phyloP scores from a whole-genome alignment of 2,797 vertebrate species.

The Cetoscarus ocellatus region DNA sequence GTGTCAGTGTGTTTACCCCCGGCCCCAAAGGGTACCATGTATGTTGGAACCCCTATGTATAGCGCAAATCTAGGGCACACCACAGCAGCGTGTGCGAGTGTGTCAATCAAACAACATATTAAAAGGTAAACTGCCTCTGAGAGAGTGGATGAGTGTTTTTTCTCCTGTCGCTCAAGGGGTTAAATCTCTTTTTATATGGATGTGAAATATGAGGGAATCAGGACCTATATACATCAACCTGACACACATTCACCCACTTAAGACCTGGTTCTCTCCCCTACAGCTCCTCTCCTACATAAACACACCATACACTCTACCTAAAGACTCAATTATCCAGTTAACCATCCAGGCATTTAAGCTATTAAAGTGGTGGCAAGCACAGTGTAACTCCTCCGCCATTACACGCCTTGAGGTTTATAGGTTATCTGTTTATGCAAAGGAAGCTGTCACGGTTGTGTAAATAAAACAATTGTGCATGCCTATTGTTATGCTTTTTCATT shows the following conservation, averaged over 20 bases:
- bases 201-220: slow-evolving; percentile 55
- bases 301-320: slow-evolving; percentile 29
- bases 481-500: neutral
- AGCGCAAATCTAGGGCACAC: slow-evolving; percentile 60
- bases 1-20: slow-evolving; percentile 21
- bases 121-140: slow-evolving; percentile 51
- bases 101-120: slow-evolving; percentile 50
- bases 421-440: slow-evolving; percentile 10
- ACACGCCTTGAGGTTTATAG: slow-evolving; percentile 28
- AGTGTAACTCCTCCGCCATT: slow-evolving; percentile 7
- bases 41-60: slow-evolving; percentile 40
- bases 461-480: neutral
- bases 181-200: slow-evolving; percentile 36
- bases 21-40: slow-evolving; percentile 37
- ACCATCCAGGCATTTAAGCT: slow-evolving; percentile 3
- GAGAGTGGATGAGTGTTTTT: slow-evolving; percentile 41
- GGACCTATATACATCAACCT: slow-evolving; percentile 63
- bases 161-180: slow-evolving; percentile 55
- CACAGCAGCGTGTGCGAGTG: slow-evolving; percentile 15
- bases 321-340: slow-evolving; percentile 3
- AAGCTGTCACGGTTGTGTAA: neutral
- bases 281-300: slow-evolving; percentile 29
- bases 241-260: slow-evolving; percentile 30
- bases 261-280: slow-evolving; percentile 20
- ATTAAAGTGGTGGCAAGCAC: neutral